Evolutionary conservation across 2,888 invertebrate species (phyloP), one percentile per base, ranked within the genome.

Genomic region (Thereva nobilitata): DNA sequence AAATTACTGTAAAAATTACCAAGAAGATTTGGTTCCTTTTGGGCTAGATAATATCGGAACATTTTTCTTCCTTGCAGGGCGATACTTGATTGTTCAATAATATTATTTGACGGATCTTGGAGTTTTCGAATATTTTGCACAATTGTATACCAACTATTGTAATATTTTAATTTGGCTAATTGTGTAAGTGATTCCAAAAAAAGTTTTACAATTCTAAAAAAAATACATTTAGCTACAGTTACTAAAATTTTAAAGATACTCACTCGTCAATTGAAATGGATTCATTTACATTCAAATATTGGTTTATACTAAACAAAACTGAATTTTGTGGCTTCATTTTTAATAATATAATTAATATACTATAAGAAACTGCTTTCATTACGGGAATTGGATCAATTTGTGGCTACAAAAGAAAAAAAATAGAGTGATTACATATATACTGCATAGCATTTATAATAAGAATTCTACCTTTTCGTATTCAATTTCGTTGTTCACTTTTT

Each of bases 111-210:
- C 0, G 71, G 72, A 55, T 73, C 72, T 61, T 80, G 79, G 71
- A 76, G 77, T 12, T 75, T 73, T n/a, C 78, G 65, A 12, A 81
- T 63, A 67, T 75, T 75, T 68, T 79, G 77, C 0, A 76, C 73
- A 68, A 80, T 77, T 3, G 73, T 72, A 63, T 79, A 80, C 77
- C 79, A 80, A 55, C 75, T 72, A 55, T 73, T 73, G 42, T 81
- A 76, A 50, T 78, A 75, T 71, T 80, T 80, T 4, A 74, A 74
- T 70, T 79, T 81, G 10, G 78, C 72, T 9, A 81, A 68, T 10
- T 76, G 72, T 66, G 79, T 77, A 35, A 81, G 54, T 0, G 78
- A 77, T 34, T 71, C 63, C 64, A 78, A 76, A 73, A 81, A 81
- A 55, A 77, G 73, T 4, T 74, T 72, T 53, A 66, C 71, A 10